phyloP scores from a whole-genome alignment of 2,888 invertebrate genomes.

The Orthonychiurus folsomi region DNA sequence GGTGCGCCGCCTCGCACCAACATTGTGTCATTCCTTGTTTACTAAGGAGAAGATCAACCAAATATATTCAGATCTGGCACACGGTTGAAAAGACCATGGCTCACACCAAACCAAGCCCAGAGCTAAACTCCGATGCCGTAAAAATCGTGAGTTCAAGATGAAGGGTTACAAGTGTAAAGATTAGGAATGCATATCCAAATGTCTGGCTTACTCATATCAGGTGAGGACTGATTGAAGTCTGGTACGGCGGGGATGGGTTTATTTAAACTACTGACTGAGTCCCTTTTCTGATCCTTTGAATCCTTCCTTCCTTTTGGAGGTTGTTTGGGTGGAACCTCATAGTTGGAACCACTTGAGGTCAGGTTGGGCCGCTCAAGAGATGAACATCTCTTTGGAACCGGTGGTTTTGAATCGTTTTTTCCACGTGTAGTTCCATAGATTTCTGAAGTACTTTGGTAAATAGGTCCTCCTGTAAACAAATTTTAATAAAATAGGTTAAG shows the following conservation, averaged over 20 bases:
- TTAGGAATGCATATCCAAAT: background rate
- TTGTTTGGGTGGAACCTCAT: conserved; percentile 23
- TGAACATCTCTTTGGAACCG: conserved; percentile 73
- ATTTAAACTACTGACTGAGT: conserved; percentile 18
- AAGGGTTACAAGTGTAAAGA: background rate
- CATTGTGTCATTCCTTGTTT: no score
- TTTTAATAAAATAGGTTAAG: background rate
- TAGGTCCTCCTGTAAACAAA: conserved; percentile 19
- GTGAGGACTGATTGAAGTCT: conserved; percentile 43
- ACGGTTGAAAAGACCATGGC: no score
- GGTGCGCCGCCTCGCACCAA: no score
- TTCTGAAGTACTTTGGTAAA: conserved; percentile 38
- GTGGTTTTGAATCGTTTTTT: conserved; percentile 51
- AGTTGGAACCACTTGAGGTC: conserved; percentile 22
- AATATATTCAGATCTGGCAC: no score
- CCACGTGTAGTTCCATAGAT: conserved; percentile 37
- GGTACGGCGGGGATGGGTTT: conserved; percentile 40
- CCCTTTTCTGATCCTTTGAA: conserved; percentile 20
- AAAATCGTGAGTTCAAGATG: no score
- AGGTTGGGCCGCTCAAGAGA: conserved; percentile 65
- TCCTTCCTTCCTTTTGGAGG: conserved; percentile 28
- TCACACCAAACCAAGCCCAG: no score
- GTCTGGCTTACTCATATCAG: conserved; percentile 43
- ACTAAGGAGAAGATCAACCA: no score
- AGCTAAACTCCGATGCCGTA: no score